Evolutionary conservation across 2,888 invertebrate species (phyloP).

Genomic region (Alcis repandata): DNA sequence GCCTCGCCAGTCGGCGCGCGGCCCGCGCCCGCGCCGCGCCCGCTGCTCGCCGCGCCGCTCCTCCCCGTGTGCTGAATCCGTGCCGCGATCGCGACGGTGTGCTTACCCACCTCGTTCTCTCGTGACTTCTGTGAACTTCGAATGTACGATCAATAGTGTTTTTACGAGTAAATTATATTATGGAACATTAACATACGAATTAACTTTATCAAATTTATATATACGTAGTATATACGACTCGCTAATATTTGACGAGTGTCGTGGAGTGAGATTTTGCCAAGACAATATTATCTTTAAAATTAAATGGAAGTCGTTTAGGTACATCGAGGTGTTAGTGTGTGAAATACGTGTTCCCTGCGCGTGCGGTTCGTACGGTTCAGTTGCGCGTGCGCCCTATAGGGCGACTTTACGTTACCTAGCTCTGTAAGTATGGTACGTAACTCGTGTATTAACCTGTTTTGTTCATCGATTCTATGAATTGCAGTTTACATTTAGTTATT

Average conservation of each 20-base stretch:
- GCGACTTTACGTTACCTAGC: constrained; percentile 41
- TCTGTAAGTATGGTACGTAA: constrained; percentile 39
- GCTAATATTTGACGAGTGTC: constrained; percentile 82
- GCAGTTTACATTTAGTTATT: constrained; percentile 53
- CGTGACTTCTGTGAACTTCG: constrained; percentile 67
- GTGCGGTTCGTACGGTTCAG: constrained; percentile 34
- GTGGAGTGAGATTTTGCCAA: constrained; percentile 85
- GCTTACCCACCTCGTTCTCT: constrained; percentile 52
- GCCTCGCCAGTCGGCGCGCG: constrained; percentile 86
- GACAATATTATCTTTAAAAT: constrained; percentile 85
- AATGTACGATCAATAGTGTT: constrained; percentile 72
- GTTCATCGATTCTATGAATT: constrained; percentile 51
- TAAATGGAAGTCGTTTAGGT: constrained; percentile 69
- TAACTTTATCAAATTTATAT: constrained; percentile 86
- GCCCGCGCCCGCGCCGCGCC: constrained; percentile 83
- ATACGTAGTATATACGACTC: constrained; percentile 83
- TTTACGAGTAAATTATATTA: constrained; percentile 73
- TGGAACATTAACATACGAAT: constrained; percentile 81
- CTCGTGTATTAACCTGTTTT: constrained; percentile 36
- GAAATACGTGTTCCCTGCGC: constrained; percentile 54
- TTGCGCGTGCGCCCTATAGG: constrained; percentile 47
- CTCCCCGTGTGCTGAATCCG: constrained; percentile 70
- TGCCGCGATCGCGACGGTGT: constrained; percentile 34
- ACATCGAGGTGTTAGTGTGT: constrained; percentile 65
- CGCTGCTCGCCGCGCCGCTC: constrained; percentile 77